Percentiles rank a stretch among this genome's conserved stretches.
phyloP scores from a whole-genome alignment of 2,888 invertebrate species.

The Melanostoma mellinum region DNA sequence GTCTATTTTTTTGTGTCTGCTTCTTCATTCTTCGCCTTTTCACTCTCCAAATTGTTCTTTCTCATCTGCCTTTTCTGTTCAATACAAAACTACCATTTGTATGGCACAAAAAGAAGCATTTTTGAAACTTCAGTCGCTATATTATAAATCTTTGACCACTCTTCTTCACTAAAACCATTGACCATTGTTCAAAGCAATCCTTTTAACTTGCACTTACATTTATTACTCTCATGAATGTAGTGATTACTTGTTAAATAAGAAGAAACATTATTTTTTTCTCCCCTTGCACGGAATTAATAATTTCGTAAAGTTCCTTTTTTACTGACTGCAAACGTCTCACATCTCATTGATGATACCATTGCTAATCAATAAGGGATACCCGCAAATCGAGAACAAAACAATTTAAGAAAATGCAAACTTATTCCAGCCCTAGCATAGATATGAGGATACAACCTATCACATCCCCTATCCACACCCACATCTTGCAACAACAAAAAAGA shows the following conservation, averaged over 20 bases:
- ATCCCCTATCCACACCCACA: constrained; percentile 30
- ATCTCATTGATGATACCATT: constrained; percentile 47
- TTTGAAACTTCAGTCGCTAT: no score
- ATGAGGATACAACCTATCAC: neutral
- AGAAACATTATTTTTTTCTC: constrained; percentile 4
- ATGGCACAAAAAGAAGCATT: no score
- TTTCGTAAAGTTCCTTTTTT: neutral
- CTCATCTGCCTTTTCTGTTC: no score
- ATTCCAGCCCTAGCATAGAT: constrained; percentile 8
- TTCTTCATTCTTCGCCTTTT: no score
- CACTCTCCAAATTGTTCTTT: no score
- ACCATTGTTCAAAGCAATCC: no score
- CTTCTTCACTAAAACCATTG: no score
- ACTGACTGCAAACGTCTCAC: constrained; percentile 36
- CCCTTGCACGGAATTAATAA: neutral
- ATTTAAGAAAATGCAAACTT: constrained; percentile 49
- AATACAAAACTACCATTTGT: no score
- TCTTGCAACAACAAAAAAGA: neutral
- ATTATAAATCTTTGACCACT: no score
- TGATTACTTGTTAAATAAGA: constrained; percentile 32
- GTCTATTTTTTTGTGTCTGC: no score
- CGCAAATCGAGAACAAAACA: constrained; percentile 44
- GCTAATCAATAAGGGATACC: constrained; percentile 10
- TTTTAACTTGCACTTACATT: constrained; percentile 53
- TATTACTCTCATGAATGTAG: constrained; percentile 43